A percentile compares a stretch with the other conserved stretches of the same genome.
Conservation (phyloP, 2,888 invertebrate species). For the Myathropa florea region DNA sequence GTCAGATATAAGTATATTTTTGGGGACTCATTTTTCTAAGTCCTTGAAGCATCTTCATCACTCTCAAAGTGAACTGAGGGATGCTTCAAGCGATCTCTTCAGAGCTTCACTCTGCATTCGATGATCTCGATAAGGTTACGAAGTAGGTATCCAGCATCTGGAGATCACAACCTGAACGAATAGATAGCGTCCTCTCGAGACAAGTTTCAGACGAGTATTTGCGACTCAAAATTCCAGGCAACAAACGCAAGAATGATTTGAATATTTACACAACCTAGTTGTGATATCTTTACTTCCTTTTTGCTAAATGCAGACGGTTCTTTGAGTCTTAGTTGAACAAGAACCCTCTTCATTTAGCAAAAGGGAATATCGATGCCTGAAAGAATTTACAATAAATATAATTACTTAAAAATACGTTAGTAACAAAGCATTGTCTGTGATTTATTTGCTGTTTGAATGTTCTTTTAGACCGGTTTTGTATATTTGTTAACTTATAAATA, state of each 20-base stretch:
- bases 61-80: no score
- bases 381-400: constrained; percentile 1
- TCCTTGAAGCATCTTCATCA: no score
- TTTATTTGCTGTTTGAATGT: background rate
- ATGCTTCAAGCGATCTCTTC: no score
- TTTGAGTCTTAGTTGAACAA: background rate
- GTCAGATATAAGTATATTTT: no score
- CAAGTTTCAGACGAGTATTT: background rate
- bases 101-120: no score
- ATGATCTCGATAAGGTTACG: no score
- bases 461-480: background rate
- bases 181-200: background rate
- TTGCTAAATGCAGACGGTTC: constrained; percentile 38
- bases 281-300: background rate
- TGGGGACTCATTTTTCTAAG: no score
- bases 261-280: background rate
- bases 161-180: no score
- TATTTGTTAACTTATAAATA: background rate
- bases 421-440: constrained; percentile 18
- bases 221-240: background rate
- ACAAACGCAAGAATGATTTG: background rate
- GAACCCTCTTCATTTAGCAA: constrained; percentile 41
- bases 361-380: background rate
- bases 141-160: no score
- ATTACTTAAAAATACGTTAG: background rate